A percentile compares a stretch with the other conserved stretches of the same genome.
Evolutionary conservation across 2,888 invertebrate species (phyloP).

Genomic region (Griposia aprilina): DNA sequence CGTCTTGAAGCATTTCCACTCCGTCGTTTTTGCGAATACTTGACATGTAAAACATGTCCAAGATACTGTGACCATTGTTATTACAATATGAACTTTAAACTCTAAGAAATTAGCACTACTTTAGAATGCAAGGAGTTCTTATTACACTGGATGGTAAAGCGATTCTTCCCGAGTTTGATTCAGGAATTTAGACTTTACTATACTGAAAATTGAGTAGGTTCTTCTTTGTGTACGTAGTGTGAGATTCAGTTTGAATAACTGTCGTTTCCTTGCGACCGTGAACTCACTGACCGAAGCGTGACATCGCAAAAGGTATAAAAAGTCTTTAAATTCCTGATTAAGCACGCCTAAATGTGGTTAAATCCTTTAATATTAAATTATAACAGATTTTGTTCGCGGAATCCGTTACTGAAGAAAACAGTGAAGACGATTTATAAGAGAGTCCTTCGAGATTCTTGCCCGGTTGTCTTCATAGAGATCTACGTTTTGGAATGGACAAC

Average conservation of each 20-base stretch:
- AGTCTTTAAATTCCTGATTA: slow-evolving; percentile 53
- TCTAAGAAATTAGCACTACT: not conserved
- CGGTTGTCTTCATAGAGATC: too few species aligned
- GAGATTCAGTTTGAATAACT: slow-evolving; percentile 41
- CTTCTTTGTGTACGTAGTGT: not conserved
- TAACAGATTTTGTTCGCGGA: slow-evolving; percentile 27
- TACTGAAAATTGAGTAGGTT: not conserved
- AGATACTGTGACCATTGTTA: slow-evolving; percentile 10
- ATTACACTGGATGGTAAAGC: not conserved
- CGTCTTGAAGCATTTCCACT: slow-evolving; percentile 44
- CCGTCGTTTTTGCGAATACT: slow-evolving; percentile 50
- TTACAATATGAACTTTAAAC: not conserved
- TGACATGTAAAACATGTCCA: slow-evolving; percentile 46
- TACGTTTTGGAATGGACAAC: too few species aligned
- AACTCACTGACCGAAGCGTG: slow-evolving; percentile 60
- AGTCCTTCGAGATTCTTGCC: too few species aligned
- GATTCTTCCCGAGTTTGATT: not conserved
- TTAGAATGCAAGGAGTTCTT: not conserved
- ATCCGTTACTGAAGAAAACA: not conserved
- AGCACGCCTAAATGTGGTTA: slow-evolving; percentile 32
- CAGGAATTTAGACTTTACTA: not conserved
- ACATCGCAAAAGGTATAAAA: slow-evolving; percentile 55
- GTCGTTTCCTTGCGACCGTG: slow-evolving; percentile 57
- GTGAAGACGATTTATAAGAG: too few species aligned
- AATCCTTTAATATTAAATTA: slow-evolving; percentile 41